Base-by-base conservation (phyloP, 2,888 invertebrate genomes). In the Chloroclysta siterata region DNA sequence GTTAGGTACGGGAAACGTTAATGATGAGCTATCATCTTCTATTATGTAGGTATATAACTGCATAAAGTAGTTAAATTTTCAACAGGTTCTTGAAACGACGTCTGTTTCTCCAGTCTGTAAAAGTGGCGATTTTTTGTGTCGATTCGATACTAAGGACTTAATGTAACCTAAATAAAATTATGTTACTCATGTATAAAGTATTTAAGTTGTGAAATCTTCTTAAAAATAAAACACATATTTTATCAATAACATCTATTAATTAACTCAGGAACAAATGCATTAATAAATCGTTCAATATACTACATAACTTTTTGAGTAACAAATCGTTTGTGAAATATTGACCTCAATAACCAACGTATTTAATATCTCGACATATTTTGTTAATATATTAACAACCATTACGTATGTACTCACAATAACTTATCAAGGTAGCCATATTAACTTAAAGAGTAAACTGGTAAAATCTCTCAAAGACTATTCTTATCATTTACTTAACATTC, bases 181-280 rank as follows among this genome's bases (percentile, higher is more conserved):
- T 87, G 87, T 89, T 88, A 90, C 72, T 85, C 85, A 88, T 87
- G 87, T 82, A 85, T 79, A 76, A 84, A 83, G 82, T 86, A 88
- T 72, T 62, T 69, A 60, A 54, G 56, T 69, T 65, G 50, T 65
- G 64, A 47, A 69, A 63, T 65, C 70, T 69, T 63, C 70, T 69
- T 69, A 70, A 39, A 89, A 87, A 85, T 82, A 80, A 87, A 75
- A 85, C 84, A 85, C 84, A 80, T 33, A 33, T 39, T 70, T 72
- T 69, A 81, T 81, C 72, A 81, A 90, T 91, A 92, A 91, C 15
- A 90, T 90, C 89, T 91, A 91, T 87, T 84, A 88, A 86, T 90
- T 89, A 92, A 90, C 88, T 92, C 93, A 93, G 93, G 93, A 93
- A 93, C 93, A 92, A 93, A 93, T 93, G 93, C 93, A 93, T 90